Evolutionary conservation across 2,797 vertebrate species (phyloP), one percentile per base, ranked within the genome.

Genomic region (Zenarchopterus dispar): DNA sequence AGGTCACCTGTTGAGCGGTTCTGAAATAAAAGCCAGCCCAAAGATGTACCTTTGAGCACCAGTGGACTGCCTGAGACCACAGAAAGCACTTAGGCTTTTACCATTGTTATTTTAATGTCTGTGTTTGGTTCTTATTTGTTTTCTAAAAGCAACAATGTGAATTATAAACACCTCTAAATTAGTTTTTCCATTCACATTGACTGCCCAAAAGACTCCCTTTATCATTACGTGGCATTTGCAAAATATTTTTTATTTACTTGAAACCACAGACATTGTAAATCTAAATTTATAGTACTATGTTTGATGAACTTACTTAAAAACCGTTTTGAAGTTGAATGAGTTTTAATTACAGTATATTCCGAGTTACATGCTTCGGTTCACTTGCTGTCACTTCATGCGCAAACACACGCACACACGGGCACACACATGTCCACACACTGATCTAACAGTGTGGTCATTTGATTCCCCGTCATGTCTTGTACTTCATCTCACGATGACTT

Each of bases 231-330:
- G 26, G 47, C 58, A 64, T 48, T 26, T 21, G 62, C 28, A 24
- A 68, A 57, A 39, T 42, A 21, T 55, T 5, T 56, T 9, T 66
- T 5, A 18, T 51, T 52, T 18, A 21, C n/a, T 33, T 72, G 17
- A 62, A 41, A 67, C 22, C 18, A 59, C 16, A 60, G 66, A 62
- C 56, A 47, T 19, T 51, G 11, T 60, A 45, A 67, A 69, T 68
- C 46, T 48, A n/a, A 33, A 67, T 54, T 70, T 21, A 43, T 59
- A 22, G 60, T 63, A 21, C 5, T 63, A 18, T 51, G 44, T 48
- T 59, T 62, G 17, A n/a, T 24, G 53, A 33, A 65, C 42, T 44
- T 0, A 7, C 9, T 16, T 53, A 1, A 42, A 63, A 60, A 55
- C 4, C 3, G 13, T 49, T 66, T 57, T 31, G 62, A 19, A 67